phyloP scores from a whole-genome alignment of 2,113 vertebrate genomes.

The Nanorana parkeri region DNA sequence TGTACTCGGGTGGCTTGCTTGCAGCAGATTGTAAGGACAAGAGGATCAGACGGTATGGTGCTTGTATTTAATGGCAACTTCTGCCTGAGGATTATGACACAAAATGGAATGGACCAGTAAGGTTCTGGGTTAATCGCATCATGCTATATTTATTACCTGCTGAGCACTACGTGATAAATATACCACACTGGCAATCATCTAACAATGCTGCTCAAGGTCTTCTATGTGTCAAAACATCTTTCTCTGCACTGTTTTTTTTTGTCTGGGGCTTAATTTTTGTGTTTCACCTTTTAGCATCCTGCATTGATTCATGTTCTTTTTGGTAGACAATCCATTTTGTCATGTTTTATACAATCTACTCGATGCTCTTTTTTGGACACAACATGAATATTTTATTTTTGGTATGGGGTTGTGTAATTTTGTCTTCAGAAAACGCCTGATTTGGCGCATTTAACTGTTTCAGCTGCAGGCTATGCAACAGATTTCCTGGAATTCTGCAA shows the following conservation, averaged over 20 bases:
- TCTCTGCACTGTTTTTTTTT: no score
- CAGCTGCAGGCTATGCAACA: slow-evolving; percentile 16
- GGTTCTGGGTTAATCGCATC: background rate
- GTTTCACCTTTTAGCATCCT: no score
- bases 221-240: no score
- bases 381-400: background rate
- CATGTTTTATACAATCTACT: no score
- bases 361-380: no score
- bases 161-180: background rate
- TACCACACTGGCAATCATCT: background rate
- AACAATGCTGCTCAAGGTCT: no score
- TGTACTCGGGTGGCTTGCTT: background rate
- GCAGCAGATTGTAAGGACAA: slow-evolving; percentile 1
- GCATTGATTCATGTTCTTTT: no score
- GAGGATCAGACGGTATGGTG: slow-evolving; percentile 3
- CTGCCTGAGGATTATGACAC: background rate
- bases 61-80: background rate
- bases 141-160: background rate
- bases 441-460: slow-evolving; percentile 33
- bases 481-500: slow-evolving; percentile 44
- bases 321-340: no score
- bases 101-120: background rate
- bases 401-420: background rate
- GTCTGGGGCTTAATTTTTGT: no score
- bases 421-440: background rate